Conservation (phyloP, 2,797 vertebrate genomes). For the Botia kubotai region DNA sequence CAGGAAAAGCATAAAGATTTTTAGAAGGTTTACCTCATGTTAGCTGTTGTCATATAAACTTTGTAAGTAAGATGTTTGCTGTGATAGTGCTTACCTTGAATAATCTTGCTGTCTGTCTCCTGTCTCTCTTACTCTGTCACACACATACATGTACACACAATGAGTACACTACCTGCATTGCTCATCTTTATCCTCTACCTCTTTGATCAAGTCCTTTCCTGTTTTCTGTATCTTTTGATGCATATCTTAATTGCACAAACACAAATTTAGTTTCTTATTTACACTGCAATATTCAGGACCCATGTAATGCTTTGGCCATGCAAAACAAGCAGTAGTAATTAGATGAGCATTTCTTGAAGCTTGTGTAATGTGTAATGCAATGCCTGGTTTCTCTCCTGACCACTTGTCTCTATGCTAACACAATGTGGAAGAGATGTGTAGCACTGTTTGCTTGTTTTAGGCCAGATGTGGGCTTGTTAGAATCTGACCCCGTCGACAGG, state of each 20-base stretch:
- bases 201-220: conserved; percentile 66
- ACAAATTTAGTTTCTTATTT: conserved; percentile 47
- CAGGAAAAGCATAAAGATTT: conserved; percentile 17
- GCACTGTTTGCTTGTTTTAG: conserved; percentile 52
- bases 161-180: conserved; percentile 62
- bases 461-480: conserved; percentile 69
- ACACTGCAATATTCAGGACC: conserved; percentile 8
- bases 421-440: conserved; percentile 52
- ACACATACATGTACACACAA: conserved; percentile 23
- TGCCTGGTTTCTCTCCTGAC: conserved; percentile 56
- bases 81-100: conserved; percentile 73
- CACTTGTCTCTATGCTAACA: conserved; percentile 50
- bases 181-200: conserved; percentile 57
- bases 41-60: conserved; percentile 75
- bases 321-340: conserved; percentile 60
- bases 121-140: conserved; percentile 51
- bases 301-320: conserved; percentile 54
- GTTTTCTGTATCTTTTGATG: conserved; percentile 60
- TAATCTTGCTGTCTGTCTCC: conserved; percentile 62
- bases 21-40: conserved; percentile 60
- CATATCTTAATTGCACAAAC: conserved; percentile 67
- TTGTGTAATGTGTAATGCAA: conserved; percentile 58
- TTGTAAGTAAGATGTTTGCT: conserved; percentile 71
- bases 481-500: conserved; percentile 72
- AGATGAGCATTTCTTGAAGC: conserved; percentile 59